These are phyloP conservation scores for Eupithecia insigniata DNA, from an alignment of 2,888 invertebrate species.

Conservation along the genomic window DNA sequence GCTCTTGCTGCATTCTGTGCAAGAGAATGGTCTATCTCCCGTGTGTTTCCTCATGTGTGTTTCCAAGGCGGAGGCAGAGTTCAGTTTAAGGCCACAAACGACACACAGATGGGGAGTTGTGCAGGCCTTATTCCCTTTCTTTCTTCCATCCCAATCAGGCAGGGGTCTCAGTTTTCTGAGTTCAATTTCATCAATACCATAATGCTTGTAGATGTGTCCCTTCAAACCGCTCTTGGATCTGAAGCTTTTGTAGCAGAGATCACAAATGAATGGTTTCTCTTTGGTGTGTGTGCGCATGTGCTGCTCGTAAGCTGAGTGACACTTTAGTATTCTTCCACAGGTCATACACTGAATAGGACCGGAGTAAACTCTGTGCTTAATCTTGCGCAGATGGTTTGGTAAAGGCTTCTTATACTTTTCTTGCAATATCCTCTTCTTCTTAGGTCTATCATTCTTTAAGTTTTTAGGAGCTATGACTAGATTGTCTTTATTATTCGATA, in stretches of 20 bases:
- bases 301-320: constrained; percentile 37
- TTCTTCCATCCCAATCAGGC: constrained; percentile 47
- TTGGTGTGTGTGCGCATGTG: constrained; percentile 43
- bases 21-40: constrained; percentile 72
- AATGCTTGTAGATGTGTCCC: constrained; percentile 37
- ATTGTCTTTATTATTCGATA: constrained; percentile 18
- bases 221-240: constrained; percentile 35
- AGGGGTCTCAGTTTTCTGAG: constrained; percentile 7
- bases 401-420: constrained; percentile 22
- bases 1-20: constrained; percentile 60
- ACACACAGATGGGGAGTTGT: constrained; percentile 61
- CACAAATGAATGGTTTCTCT: constrained; percentile 41
- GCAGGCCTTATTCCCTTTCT: constrained; percentile 46
- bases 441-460: constrained; percentile 8
- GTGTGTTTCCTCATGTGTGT: constrained; percentile 74
- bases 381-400: constrained; percentile 32
- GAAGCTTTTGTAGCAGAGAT: constrained; percentile 37
- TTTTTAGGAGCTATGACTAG: background rate
- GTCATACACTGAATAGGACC: constrained; percentile 38
- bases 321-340: constrained; percentile 33
- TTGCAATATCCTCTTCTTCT: constrained; percentile 12
- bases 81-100: constrained; percentile 64
- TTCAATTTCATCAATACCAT: constrained; percentile 16
- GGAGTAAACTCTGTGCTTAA: constrained; percentile 34
- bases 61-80: constrained; percentile 67